A percentile compares a stretch with the other conserved stretches of the same genome.
These are phyloP conservation scores for Shinisaurus crocodilurus DNA, from an alignment of 2,113 vertebrate genomes.

Conservation along the genomic window DNA sequence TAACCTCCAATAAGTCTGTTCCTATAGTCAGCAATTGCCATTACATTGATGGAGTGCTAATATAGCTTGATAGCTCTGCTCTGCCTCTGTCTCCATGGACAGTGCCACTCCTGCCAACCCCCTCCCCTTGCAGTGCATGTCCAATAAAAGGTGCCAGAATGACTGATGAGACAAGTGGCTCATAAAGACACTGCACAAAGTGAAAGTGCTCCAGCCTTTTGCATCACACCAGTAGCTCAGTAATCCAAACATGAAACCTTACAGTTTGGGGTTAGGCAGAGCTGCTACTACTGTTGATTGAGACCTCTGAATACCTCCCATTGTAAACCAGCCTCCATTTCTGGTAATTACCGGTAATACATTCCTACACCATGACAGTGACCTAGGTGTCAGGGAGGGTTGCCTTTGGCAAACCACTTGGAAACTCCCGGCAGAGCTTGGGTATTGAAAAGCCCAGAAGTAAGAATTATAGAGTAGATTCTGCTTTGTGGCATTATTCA, in stretches of 20 bases:
- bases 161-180: slow-evolving; percentile 68
- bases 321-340: slow-evolving; percentile 2
- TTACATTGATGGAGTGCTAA: slow-evolving; percentile 60
- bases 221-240: slow-evolving; percentile 61
- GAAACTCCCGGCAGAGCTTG: background rate
- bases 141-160: slow-evolving; percentile 57
- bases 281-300: background rate
- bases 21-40: slow-evolving; percentile 47
- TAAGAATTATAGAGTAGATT: slow-evolving; percentile 10
- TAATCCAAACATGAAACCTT: slow-evolving; percentile 53
- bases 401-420: background rate
- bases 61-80: slow-evolving; percentile 33
- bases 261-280: slow-evolving; percentile 33
- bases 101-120: slow-evolving; percentile 43
- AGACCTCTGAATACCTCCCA: background rate
- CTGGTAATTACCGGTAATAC: background rate
- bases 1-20: slow-evolving; percentile 63
- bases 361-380: background rate
- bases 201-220: slow-evolving; percentile 55
- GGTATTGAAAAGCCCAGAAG: background rate
- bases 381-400: background rate
- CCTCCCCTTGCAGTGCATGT: background rate
- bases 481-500: background rate
- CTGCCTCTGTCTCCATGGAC: slow-evolving; percentile 2
- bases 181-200: slow-evolving; percentile 63